These are phyloP conservation scores for Oscheius sp. DNA, from an alignment of 2,888 invertebrate species.

Conservation along the genomic window DNA sequence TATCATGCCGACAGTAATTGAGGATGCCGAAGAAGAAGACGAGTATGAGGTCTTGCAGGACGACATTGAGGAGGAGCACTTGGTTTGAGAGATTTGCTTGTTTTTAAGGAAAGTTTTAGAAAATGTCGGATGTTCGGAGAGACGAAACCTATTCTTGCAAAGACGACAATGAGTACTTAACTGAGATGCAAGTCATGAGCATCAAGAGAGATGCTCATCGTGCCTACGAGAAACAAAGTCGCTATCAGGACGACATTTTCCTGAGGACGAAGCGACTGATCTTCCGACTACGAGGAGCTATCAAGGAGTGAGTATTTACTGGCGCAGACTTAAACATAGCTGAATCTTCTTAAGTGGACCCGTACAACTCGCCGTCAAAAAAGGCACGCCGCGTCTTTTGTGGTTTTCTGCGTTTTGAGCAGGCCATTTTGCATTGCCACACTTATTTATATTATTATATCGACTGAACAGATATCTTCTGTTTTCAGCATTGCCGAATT, in stretches of 20 bases:
- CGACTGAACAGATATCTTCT: no score
- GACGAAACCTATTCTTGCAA: conserved; percentile 52
- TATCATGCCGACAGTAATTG: conserved; percentile 69
- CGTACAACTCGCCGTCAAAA: no score
- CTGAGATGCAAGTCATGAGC: conserved; percentile 47
- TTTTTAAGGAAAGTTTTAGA: conserved; percentile 10
- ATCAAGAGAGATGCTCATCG: conserved; percentile 68
- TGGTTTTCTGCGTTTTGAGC: no score
- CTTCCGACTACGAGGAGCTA: conserved; percentile 53
- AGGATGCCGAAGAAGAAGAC: conserved; percentile 65
- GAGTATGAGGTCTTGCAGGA: conserved; percentile 63
- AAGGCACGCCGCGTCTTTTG: no score
- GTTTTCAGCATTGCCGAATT: conserved; percentile 43
- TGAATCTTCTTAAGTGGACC: no score
- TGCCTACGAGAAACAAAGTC: conserved; percentile 71
- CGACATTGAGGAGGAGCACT: conserved; percentile 60
- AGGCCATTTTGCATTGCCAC: no score
- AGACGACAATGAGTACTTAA: conserved; percentile 47
- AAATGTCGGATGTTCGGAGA: conserved; percentile 12
- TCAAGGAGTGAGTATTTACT: conserved; percentile 17
- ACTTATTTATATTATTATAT: no score
- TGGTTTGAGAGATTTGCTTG: not conserved
- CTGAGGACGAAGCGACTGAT: conserved; percentile 66
- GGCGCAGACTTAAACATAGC: no score
- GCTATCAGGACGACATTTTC: conserved; percentile 71